Percentiles rank a stretch among this genome's conserved stretches.
Conservation (phyloP, 2,113 vertebrate species). For the Gambusia holbrooki region DNA sequence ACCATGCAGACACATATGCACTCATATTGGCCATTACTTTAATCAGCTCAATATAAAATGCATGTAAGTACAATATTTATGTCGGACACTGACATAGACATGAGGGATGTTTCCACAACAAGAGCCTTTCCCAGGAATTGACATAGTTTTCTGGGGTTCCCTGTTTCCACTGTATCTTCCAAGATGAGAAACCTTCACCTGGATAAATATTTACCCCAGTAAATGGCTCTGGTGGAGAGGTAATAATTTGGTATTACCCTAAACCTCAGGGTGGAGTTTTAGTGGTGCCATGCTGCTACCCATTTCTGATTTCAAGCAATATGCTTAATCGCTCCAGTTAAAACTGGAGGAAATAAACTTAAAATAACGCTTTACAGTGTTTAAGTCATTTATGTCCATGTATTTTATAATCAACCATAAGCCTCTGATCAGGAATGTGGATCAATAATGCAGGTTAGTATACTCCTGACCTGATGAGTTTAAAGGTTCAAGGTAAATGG, state of each 20-base stretch:
- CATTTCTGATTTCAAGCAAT: not conserved
- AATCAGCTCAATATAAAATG: constrained; percentile 23
- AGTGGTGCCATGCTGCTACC: not conserved
- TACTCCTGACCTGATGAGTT: no score
- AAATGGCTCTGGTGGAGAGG: not conserved
- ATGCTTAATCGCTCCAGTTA: not conserved
- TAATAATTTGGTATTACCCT: not conserved
- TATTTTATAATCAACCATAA: not conserved
- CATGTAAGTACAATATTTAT: not conserved
- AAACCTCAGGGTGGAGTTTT: not conserved
- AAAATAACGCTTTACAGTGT: not conserved
- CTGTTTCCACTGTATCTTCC: no score
- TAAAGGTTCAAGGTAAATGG: no score
- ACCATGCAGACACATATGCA: constrained; percentile 44
- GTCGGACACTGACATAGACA: not conserved
- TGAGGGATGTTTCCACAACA: no score
- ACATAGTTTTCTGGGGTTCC: no score
- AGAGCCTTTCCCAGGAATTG: no score
- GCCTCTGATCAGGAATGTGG: not conserved
- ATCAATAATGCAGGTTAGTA: not conserved
- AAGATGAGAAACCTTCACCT: no score
- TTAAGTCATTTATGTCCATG: not conserved
- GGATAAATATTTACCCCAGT: no score
- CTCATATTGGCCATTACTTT: constrained; percentile 32
- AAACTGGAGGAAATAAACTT: not conserved